Conservation (phyloP, 2,888 invertebrate genomes). For the Drosophila mimica region DNA sequence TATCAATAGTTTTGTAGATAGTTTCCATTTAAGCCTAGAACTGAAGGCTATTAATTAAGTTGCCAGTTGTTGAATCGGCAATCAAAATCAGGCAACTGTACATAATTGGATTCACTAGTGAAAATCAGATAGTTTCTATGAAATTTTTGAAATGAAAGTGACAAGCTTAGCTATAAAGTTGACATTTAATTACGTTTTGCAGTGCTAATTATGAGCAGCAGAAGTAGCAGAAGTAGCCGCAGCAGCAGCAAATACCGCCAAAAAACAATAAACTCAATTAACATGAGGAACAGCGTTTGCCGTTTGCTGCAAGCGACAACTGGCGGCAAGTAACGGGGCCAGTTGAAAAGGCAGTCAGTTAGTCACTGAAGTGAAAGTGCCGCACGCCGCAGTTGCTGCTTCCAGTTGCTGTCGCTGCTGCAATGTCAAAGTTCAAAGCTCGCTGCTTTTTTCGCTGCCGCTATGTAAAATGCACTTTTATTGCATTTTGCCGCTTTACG, state of each 20-base stretch:
- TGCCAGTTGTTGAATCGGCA: constrained; percentile 30
- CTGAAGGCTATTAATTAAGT: constrained; percentile 40
- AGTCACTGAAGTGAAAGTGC: constrained; percentile 67
- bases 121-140: constrained; percentile 50
- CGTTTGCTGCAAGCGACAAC: constrained; percentile 47
- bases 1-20: constrained; percentile 6
- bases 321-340: constrained; percentile 37
- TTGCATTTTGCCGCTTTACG: constrained; percentile 49
- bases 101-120: constrained; percentile 65
- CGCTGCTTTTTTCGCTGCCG: constrained; percentile 14
- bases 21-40: constrained; percentile 12
- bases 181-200: constrained; percentile 33
- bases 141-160: constrained; percentile 74
- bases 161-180: constrained; percentile 44
- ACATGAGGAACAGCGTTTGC: constrained; percentile 46
- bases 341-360: constrained; percentile 42
- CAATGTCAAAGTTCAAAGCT: constrained; percentile 69
- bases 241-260: neutral
- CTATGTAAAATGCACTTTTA: constrained; percentile 50
- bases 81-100: constrained; percentile 64
- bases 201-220: constrained; percentile 59
- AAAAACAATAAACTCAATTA: constrained; percentile 67
- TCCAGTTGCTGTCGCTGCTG: constrained; percentile 30
- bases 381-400: constrained; percentile 30
- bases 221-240: neutral